phyloP scores from a whole-genome alignment of 2,797 vertebrate genomes.

The Euphonia xanthogaster region DNA sequence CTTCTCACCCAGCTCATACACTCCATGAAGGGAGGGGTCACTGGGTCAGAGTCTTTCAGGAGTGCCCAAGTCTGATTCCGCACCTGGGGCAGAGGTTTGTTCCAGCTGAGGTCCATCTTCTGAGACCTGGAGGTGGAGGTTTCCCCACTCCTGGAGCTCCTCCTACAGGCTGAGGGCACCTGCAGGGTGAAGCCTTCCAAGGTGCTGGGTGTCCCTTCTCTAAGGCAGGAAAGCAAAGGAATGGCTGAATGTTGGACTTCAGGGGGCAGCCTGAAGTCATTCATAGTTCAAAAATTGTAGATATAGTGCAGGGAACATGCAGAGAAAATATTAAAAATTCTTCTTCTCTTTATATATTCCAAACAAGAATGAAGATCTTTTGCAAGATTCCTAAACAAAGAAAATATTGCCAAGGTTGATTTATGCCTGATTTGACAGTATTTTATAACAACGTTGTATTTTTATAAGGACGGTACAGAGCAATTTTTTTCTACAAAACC shows the following conservation, averaged over 20 bases:
- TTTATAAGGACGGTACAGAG: background rate
- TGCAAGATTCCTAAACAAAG: background rate
- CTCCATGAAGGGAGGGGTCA: accelerated
- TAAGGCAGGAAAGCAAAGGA: background rate
- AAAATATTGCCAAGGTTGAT: background rate
- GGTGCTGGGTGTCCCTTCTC: accelerated
- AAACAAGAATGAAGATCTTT: background rate
- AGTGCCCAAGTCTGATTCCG: too few species aligned
- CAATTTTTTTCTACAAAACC: background rate
- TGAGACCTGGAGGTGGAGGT: background rate
- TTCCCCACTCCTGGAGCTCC: background rate
- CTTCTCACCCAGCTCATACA: background rate
- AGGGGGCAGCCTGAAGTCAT: background rate
- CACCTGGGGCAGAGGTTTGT: background rate
- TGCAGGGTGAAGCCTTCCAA: background rate
- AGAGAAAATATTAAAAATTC: background rate
- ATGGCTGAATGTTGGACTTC: accelerated
- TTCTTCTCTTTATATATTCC: background rate
- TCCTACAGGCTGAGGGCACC: background rate
- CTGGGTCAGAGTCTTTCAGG: background rate
- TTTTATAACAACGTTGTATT: background rate
- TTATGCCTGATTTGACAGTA: background rate
- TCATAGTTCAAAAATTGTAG: background rate
- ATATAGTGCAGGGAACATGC: background rate
- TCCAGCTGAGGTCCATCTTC: background rate